Evolutionary conservation across 2,797 vertebrate species (phyloP), one percentile per base, ranked within the genome.

Genomic region (Eutrigla gurnardus): DNA sequence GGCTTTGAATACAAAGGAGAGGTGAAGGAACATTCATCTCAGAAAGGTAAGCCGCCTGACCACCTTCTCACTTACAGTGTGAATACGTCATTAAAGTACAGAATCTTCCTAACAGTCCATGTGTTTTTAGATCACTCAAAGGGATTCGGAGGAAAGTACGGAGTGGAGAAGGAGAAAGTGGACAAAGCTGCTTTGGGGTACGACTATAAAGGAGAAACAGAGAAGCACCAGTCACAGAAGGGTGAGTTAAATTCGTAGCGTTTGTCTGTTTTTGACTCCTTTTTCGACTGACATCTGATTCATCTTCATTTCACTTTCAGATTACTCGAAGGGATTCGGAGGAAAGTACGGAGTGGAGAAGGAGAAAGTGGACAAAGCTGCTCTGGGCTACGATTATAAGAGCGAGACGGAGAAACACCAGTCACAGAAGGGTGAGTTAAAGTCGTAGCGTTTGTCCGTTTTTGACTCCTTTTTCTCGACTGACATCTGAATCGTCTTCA

Each of bases 1-100:
- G 96, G 96, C 62, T 99, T 96, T 83, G 96, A 97, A 25, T 99
- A 99, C 93, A 99, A 98, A 89, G 96, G 93, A 18, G 90, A 97
- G 60, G 95, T 97, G 77, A 93, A 97, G 75, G 96, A 97, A 54
- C 98, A 99, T 35, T 65, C 94, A 0, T 99, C 98, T 65, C 98
- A 98, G 86, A 97, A 94, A 96, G 97, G 97, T 96, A 83, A 58
- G 73, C 32, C 40, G 4, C 1, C 5, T 11, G 17, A 45, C 18
- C 6, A 36, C 25, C 4, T 2, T 9, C 32, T 39, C 36, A n/a
- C 35, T 13, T 25, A 39, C 17, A 37, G 25, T 9, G 32, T 15
- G 45, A 3, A 15, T 25, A 25, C 25, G 2, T 25, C 25, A 2
- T 25, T 25, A 25, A 1, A 25, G 25, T 25, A 63, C 11, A n/a